Conservation (phyloP, 2,888 invertebrate genomes). For the Acleris cristana region DNA sequence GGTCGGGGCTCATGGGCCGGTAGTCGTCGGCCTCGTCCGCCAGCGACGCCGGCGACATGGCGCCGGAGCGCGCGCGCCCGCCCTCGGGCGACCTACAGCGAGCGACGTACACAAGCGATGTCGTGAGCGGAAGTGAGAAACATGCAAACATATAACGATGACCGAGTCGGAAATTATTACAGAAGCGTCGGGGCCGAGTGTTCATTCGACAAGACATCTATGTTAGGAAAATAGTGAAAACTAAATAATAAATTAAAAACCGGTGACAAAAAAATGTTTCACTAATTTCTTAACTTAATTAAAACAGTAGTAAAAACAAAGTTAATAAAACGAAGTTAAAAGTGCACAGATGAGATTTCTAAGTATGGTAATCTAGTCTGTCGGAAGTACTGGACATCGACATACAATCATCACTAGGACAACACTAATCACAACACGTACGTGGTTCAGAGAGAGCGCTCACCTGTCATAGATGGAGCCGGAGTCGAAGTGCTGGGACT, state of each 20-base stretch:
- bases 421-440: slow-evolving; percentile 63
- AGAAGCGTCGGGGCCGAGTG: slow-evolving; percentile 60
- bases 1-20: slow-evolving; percentile 53
- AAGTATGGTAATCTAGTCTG: slow-evolving; percentile 10
- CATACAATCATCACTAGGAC: slow-evolving; percentile 42
- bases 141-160: slow-evolving; percentile 78
- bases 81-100: slow-evolving; percentile 79
- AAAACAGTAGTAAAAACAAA: slow-evolving; percentile 20
- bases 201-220: slow-evolving; percentile 43
- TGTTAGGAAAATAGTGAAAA: slow-evolving; percentile 45
- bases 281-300: slow-evolving; percentile 28
- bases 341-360: slow-evolving; percentile 24
- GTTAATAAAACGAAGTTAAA: slow-evolving; percentile 20
- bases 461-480: slow-evolving; percentile 93
- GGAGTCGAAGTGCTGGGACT: slow-evolving; percentile 88
- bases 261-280: slow-evolving; percentile 19
- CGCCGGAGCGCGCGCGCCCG: slow-evolving; percentile 70
- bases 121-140: slow-evolving; percentile 79
- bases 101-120: slow-evolving; percentile 77
- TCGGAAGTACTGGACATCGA: slow-evolving; percentile 20
- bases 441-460: slow-evolving; percentile 48
- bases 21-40: slow-evolving; percentile 50
- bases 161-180: slow-evolving; percentile 59
- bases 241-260: slow-evolving; percentile 5
- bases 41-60: slow-evolving; percentile 75